Percentiles rank a stretch among this genome's conserved stretches.
phyloP scores from a whole-genome alignment of 2,113 vertebrate species.

The Rhabdomys dilectus region DNA sequence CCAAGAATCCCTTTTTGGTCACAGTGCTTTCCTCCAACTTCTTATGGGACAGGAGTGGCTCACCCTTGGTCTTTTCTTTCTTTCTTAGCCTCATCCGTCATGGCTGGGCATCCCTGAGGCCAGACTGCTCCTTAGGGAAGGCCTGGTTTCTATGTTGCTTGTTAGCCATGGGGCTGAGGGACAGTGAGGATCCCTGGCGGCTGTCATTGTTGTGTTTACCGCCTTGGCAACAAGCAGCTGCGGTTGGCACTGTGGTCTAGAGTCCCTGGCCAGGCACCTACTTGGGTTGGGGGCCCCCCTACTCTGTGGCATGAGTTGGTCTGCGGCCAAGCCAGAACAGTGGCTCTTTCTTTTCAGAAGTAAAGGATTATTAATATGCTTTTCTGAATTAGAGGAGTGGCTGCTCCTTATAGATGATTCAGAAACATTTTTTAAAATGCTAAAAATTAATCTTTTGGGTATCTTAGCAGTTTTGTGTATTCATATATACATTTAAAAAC shows the following conservation, averaged over 20 bases:
- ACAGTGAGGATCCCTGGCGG: background rate
- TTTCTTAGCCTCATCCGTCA: background rate
- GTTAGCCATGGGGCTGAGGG: background rate
- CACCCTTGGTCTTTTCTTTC: rapidly evolving
- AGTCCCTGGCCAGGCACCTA: background rate
- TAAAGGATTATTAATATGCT: conserved; percentile 12
- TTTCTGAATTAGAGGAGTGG: conserved; percentile 42
- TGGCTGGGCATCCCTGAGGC: background rate
- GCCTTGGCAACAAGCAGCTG: conserved; percentile 27
- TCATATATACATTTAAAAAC: conserved; percentile 40
- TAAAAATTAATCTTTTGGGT: background rate
- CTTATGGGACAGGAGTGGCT: background rate
- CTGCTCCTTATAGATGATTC: conserved; percentile 13
- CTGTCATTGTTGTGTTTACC: conserved; percentile 17
- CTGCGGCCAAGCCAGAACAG: background rate
- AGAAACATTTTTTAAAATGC: background rate
- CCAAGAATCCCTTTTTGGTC: background rate
- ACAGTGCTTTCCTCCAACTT: background rate
- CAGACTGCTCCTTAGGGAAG: background rate
- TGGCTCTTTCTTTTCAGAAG: conserved; percentile 54
- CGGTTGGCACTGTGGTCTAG: background rate
- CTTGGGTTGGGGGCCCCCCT: background rate
- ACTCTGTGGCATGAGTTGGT: background rate
- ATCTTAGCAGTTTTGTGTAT: conserved; percentile 6
- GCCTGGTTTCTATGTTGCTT: background rate